These are phyloP conservation scores for Phengaris arion DNA, from an alignment of 2,888 invertebrate species.

Conservation along the genomic window DNA sequence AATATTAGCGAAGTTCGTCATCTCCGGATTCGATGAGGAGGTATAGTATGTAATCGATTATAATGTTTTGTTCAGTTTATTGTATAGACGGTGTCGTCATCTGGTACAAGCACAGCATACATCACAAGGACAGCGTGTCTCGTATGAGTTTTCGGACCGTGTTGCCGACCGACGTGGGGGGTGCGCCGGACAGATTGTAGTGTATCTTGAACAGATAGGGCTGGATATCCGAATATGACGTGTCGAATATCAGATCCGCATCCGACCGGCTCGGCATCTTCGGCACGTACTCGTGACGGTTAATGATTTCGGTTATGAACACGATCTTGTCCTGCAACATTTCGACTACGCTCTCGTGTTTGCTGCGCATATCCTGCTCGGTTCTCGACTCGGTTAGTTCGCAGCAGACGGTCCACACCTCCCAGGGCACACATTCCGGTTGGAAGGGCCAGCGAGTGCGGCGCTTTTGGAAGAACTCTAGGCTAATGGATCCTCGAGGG, in stretches of 20 bases:
- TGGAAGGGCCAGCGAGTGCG: conserved; percentile 94
- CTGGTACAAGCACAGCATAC: conserved; percentile 41
- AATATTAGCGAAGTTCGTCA: background rate
- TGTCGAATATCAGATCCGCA: conserved; percentile 96
- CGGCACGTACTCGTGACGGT: conserved; percentile 96
- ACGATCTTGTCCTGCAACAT: conserved; percentile 95
- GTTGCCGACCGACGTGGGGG: conserved; percentile 89
- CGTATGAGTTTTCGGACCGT: conserved; percentile 94
- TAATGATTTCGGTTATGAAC: conserved; percentile 96
- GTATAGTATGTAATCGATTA: background rate
- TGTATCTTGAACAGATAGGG: conserved; percentile 97
- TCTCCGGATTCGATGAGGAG: background rate
- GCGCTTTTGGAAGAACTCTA: conserved; percentile 97
- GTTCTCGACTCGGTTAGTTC: conserved; percentile 91
- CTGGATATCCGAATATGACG: conserved; percentile 94
- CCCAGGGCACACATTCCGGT: conserved; percentile 97
- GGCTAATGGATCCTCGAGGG: conserved; percentile 91
- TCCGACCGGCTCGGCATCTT: conserved; percentile 96
- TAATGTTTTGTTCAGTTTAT: background rate
- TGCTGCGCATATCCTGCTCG: conserved; percentile 92
- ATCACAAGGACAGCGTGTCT: conserved; percentile 90
- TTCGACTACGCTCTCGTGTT: conserved; percentile 92
- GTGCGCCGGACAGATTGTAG: conserved; percentile 88
- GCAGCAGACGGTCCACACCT: conserved; percentile 97
- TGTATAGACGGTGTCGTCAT: conserved; percentile 26